These are phyloP conservation scores for Hydrophis major DNA, from an alignment of 2,797 vertebrate species.

Conservation along the genomic window DNA sequence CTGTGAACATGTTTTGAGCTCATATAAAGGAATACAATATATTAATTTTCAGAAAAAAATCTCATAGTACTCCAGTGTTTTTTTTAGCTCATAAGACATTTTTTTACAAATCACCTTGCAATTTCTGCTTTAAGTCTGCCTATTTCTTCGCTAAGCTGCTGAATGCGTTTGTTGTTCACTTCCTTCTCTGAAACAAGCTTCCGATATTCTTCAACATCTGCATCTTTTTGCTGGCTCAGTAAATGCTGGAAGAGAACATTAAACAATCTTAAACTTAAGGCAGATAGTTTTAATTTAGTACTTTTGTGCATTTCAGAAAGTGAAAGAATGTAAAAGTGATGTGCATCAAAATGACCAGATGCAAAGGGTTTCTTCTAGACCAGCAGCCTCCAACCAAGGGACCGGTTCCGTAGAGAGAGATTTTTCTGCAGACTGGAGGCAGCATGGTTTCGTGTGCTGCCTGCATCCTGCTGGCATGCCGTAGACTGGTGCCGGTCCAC, in stretches of 20 bases:
- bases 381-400: too few relatives aligned
- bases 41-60: background rate
- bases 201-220: slow-evolving; percentile 92
- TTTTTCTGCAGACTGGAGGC: background rate
- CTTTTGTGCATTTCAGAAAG: background rate
- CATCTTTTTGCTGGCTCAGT: slow-evolving; percentile 94
- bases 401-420: background rate
- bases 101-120: slow-evolving; percentile 72
- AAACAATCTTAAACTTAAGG: background rate
- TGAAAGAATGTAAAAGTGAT: background rate
- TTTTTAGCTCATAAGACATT: background rate
- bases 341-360: background rate
- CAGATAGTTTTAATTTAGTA: background rate
- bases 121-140: slow-evolving; percentile 85
- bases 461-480: background rate
- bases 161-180: slow-evolving; percentile 87
- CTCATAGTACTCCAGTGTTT: background rate
- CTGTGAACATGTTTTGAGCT: background rate
- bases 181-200: slow-evolving; percentile 92
- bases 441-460: too few relatives aligned
- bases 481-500: background rate
- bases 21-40: background rate
- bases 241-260: slow-evolving; percentile 77
- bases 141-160: slow-evolving; percentile 89
- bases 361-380: background rate